phyloP scores from a whole-genome alignment of 2,113 vertebrate species.

The Heterotis niloticus region DNA sequence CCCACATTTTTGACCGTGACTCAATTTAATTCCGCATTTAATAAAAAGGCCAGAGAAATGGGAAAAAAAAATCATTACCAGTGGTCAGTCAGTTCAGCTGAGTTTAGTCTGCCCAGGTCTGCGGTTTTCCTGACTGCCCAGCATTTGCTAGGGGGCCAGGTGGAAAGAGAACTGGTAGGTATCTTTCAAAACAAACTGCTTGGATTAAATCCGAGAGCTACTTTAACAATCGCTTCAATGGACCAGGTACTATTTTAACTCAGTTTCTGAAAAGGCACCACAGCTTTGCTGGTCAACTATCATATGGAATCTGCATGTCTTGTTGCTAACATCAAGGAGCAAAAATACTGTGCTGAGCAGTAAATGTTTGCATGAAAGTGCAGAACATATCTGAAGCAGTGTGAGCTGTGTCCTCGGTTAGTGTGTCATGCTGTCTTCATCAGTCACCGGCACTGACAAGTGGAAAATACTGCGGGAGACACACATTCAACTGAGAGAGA shows the following conservation, averaged over 20 bases:
- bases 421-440: too few species aligned
- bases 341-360: too few species aligned
- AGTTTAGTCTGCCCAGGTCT: too few species aligned
- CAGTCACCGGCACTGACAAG: too few species aligned
- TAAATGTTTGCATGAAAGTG: too few species aligned
- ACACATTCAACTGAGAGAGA: too few species aligned
- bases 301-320: not conserved
- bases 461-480: too few species aligned
- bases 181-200: conserved; percentile 45
- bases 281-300: not conserved
- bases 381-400: too few species aligned
- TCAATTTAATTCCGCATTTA: conserved; percentile 24
- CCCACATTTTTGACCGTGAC: conserved; percentile 21
- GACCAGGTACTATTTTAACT: conserved; percentile 30
- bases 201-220: conserved; percentile 36
- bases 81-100: too few species aligned
- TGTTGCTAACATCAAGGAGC: not conserved
- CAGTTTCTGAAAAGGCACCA: not conserved
- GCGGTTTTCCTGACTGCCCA: too few species aligned
- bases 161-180: conserved; percentile 36
- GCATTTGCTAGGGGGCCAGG: too few species aligned
- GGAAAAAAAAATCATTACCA: not conserved
- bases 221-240: conserved; percentile 6
- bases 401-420: not conserved
- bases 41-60: not conserved